Conservation (phyloP, 1,140 invertebrate species). For the Diabrotica virgifera region DNA sequence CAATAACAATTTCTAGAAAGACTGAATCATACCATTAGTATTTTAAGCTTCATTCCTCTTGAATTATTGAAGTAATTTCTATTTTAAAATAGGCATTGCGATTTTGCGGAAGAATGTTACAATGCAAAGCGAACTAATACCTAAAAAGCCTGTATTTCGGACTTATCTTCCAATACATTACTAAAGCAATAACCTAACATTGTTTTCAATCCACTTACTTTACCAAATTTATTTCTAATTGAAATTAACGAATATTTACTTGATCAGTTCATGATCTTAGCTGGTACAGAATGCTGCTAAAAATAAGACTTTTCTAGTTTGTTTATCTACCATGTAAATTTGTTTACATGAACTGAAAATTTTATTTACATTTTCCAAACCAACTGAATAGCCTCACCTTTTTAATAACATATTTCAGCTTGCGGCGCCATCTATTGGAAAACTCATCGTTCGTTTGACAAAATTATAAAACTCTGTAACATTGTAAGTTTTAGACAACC, state of each 20-base stretch:
- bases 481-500: too few species aligned
- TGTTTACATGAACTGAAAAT: conserved; percentile 5
- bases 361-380: neutral
- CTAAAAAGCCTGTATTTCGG: conserved; percentile 6
- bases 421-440: too few species aligned
- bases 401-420: too few species aligned
- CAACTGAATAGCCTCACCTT: too few species aligned
- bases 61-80: conserved; percentile 20
- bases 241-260: conserved; percentile 11
- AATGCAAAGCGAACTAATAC: conserved; percentile 6
- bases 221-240: conserved; percentile 6
- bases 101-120: conserved; percentile 6
- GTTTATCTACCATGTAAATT: neutral
- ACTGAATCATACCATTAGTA: conserved; percentile 24
- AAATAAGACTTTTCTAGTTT: conserved; percentile 5
- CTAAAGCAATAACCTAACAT: conserved; percentile 15
- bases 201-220: conserved; percentile 13
- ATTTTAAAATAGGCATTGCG: conserved; percentile 4
- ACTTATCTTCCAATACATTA: neutral
- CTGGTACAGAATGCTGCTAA: neutral
- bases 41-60: conserved; percentile 30
- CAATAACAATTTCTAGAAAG: neutral
- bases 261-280: conserved; percentile 10
- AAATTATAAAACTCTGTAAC: too few species aligned
- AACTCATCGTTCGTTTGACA: too few species aligned